phyloP scores from a whole-genome alignment of 2,888 invertebrate species.

The Molanna angustata region DNA sequence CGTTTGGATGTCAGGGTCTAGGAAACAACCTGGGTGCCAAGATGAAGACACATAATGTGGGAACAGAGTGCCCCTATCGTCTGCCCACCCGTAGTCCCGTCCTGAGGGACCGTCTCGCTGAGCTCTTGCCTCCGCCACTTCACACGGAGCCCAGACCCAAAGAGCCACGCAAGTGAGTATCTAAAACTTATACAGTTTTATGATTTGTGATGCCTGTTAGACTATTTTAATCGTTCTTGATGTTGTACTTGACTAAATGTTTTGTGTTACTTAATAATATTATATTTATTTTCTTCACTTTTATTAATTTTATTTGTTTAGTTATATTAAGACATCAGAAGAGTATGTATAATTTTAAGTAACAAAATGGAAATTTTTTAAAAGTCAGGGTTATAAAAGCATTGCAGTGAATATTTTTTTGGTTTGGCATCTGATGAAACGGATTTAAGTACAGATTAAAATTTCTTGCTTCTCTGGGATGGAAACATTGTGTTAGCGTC shows the following conservation, averaged over 20 bases:
- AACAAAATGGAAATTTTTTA: too few relatives aligned
- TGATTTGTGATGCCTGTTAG: too few relatives aligned
- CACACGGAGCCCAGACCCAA: slow-evolving; percentile 34
- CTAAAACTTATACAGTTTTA: neutral
- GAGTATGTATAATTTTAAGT: too few relatives aligned
- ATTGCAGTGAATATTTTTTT: too few relatives aligned
- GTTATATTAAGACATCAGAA: too few relatives aligned
- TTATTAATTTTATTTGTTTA: neutral
- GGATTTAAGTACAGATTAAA: too few relatives aligned
- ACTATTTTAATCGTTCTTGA: too few relatives aligned
- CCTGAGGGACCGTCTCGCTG: slow-evolving; percentile 39
- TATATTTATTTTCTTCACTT: neutral
- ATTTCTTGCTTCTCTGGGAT: too few relatives aligned
- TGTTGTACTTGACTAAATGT: too few relatives aligned
- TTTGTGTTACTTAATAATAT: neutral
- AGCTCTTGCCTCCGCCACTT: slow-evolving; percentile 34
- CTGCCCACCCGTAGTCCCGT: slow-evolving; percentile 34
- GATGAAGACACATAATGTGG: slow-evolving; percentile 67
- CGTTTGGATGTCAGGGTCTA: slow-evolving; percentile 82
- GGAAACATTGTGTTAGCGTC: too few relatives aligned
- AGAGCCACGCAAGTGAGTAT: slow-evolving; percentile 22
- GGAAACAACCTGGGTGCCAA: slow-evolving; percentile 83
- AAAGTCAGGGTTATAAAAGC: too few relatives aligned
- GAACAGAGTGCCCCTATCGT: slow-evolving; percentile 74
- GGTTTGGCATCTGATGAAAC: too few relatives aligned